A percentile compares a stretch with the other conserved stretches of the same genome.
Evolutionary conservation across 2,113 vertebrate genomes (phyloP).

Genomic region (Polypterus bichir): DNA sequence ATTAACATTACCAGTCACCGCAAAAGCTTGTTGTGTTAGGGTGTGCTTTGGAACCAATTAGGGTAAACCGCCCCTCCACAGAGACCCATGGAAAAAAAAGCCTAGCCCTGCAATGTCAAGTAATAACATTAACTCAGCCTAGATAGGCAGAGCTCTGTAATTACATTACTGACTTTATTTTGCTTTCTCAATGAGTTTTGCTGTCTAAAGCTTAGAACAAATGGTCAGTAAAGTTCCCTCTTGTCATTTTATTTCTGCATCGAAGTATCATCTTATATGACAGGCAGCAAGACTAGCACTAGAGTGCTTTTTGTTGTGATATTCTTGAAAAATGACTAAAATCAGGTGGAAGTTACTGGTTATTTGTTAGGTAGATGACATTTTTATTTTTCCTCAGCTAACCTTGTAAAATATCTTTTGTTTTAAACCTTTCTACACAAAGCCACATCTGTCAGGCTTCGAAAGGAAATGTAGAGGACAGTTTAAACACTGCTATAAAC

Average conservation of each 20-base stretch:
- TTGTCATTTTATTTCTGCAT: conserved; percentile 34
- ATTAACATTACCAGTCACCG: conserved; percentile 69
- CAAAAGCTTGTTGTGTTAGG: conserved; percentile 67
- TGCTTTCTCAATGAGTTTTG: conserved; percentile 48
- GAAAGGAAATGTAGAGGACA: not conserved
- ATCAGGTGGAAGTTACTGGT: not conserved
- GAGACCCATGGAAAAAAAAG: conserved; percentile 57
- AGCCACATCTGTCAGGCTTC: not conserved
- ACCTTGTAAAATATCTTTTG: not conserved
- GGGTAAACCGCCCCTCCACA: conserved; percentile 61
- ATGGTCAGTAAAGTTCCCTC: conserved; percentile 30
- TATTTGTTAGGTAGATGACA: not conserved
- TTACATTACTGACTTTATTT: conserved; percentile 51
- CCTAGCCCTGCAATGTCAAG: conserved; percentile 71
- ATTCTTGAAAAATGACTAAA: not conserved
- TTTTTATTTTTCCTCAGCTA: not conserved
- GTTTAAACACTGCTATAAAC: conserved; percentile 2
- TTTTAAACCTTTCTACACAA: not conserved
- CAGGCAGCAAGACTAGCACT: not conserved
- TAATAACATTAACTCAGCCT: conserved; percentile 60
- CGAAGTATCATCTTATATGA: conserved; percentile 15
- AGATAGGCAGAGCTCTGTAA: conserved; percentile 40
- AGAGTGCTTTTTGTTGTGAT: not conserved
- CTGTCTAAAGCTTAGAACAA: conserved; percentile 48
- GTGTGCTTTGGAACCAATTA: conserved; percentile 99